Evolutionary conservation across 2,797 vertebrate species (phyloP), one percentile per base, ranked within the genome.

Genomic region (Eulemur albifrons): DNA sequence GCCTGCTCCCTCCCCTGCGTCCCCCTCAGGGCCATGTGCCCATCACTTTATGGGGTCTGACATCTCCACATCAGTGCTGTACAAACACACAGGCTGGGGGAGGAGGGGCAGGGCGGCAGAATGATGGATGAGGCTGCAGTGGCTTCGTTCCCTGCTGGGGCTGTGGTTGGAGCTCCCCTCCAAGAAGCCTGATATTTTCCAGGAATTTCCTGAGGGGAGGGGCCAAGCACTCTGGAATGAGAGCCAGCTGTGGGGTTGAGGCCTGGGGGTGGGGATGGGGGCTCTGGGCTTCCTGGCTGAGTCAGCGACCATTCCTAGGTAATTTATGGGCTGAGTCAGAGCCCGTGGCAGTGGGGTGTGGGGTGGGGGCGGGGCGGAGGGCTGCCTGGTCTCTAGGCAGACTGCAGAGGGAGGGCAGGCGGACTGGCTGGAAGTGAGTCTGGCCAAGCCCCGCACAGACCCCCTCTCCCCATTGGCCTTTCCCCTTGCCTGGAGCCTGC

Each of bases 181-280:
- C 76, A 88, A 98, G 97, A 96, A 97, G 97, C 92, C 94, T 95
- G 97, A 97, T 96, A 95, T 97, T 98, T 98, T 97, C 97, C 97
- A 98, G 97, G 97, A 97, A 98, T 98, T 97, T 98, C 97, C 97
- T 98, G 97, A 95, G 84, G 67, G 97, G 92, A 93, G 93, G 95
- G 73, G 90, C 81, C 81, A 86, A 61, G 89, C 45, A 63, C 91
- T 90, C 89, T 81, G 69, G 96, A 97, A 98, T 97, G 97, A 97
- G 90, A 97, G 97, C 97, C 97, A 98, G 96, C 97, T 97, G 97
- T 96, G 89, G 93, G 81, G 61, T 43, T 93, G 97, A 92, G 93
- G 92, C 84, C 79, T 93, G 84, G 72, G 89, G 63, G 45, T 69
- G 70, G 75, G 61, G 90, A 57, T 65, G 61, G 67, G 93, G 93